phyloP scores from a whole-genome alignment of 2,113 vertebrate genomes.

The Butorides virescens region DNA sequence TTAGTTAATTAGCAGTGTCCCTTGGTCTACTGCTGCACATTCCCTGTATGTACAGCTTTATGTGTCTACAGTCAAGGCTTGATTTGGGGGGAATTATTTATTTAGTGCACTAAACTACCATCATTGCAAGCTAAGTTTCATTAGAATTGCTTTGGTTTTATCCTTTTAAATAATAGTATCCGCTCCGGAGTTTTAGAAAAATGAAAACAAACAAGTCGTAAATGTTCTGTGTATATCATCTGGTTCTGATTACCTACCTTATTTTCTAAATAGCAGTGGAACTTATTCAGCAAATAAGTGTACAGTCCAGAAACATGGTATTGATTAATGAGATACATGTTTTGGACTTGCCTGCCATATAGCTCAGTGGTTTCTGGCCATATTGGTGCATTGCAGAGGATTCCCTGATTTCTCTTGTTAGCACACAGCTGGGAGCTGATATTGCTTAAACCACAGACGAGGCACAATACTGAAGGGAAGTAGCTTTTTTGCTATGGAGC shows the following conservation, averaged over 20 bases:
- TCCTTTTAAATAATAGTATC: neutral
- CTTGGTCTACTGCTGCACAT: neutral
- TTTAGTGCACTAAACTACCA: neutral
- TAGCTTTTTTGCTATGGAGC: neutral
- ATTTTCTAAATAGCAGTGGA: neutral
- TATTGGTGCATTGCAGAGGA: neutral
- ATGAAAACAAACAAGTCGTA: neutral
- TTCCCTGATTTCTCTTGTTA: neutral
- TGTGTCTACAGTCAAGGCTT: neutral
- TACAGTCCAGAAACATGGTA: neutral
- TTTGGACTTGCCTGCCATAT: neutral
- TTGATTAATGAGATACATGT: neutral
- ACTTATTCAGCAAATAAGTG: neutral
- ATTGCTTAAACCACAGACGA: neutral
- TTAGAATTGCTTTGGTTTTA: neutral
- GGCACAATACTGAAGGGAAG: neutral
- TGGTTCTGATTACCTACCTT: neutral
- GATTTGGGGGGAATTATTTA: neutral
- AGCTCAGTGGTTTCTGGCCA: neutral
- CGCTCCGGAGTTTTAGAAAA: neutral
- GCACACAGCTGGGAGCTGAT: neutral
- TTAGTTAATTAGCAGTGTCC: neutral
- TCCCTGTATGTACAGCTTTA: neutral
- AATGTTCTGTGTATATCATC: neutral
- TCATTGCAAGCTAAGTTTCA: neutral